A percentile compares a stretch with the other conserved stretches of the same genome.
phyloP scores from a whole-genome alignment of 2,113 vertebrate species.

The Toxostoma redivivum region DNA sequence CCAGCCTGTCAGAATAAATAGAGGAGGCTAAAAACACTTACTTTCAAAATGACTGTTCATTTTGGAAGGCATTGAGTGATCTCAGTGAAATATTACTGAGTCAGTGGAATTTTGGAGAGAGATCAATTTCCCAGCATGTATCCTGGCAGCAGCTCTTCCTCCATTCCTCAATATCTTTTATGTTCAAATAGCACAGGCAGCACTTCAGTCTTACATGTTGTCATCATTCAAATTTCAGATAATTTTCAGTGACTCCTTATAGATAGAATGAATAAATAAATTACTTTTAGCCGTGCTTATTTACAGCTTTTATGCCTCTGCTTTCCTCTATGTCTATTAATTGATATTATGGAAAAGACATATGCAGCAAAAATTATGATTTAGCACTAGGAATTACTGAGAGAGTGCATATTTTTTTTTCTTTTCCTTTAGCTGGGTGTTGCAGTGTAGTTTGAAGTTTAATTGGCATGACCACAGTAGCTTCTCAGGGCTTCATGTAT shows the following conservation, averaged over 20 bases:
- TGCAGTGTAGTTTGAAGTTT: not conserved
- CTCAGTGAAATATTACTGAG: constrained; percentile 35
- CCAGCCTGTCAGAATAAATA: constrained; percentile 29
- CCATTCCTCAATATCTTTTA: not conserved
- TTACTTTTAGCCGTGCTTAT: not conserved
- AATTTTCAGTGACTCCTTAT: not conserved
- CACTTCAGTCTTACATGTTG: not conserved
- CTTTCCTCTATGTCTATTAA: not conserved
- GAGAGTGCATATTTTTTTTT: not conserved
- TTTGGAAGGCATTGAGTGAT: constrained; percentile 37
- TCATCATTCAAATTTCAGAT: not conserved
- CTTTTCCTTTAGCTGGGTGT: not conserved
- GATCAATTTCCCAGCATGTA: constrained; percentile 33
- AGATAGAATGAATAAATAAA: not conserved
- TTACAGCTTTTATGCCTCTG: not conserved
- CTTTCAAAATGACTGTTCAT: constrained; percentile 52
- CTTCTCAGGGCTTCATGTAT: not conserved
- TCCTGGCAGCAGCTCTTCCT: constrained; percentile 27
- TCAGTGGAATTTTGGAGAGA: constrained; percentile 42
- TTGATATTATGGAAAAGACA: not conserved
- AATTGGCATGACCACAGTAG: not conserved
- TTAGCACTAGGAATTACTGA: not conserved
- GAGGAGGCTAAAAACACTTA: constrained; percentile 11
- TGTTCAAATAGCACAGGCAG: not conserved
- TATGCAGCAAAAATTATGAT: not conserved